phyloP scores from a whole-genome alignment of 2,888 invertebrate genomes.

The Drosophila ustulata region DNA sequence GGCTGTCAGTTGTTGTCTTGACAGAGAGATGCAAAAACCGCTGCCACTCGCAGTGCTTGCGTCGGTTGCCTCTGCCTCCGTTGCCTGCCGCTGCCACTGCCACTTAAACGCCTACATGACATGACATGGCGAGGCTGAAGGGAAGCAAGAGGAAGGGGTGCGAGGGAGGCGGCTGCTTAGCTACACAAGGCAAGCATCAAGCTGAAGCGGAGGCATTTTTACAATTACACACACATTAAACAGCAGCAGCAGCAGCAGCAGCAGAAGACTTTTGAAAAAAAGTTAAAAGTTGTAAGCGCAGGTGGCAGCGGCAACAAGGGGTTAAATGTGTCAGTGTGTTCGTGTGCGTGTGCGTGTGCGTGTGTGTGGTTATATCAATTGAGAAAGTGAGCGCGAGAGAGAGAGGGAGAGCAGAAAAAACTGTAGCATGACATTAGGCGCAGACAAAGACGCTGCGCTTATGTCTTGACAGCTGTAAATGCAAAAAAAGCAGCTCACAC shows the following conservation, averaged over 20 bases:
- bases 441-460: slow-evolving; percentile 50
- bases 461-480: slow-evolving; percentile 43
- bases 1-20: slow-evolving; percentile 57
- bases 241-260: slow-evolving; percentile 32
- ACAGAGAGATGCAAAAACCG: slow-evolving; percentile 24
- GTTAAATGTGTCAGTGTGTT: slow-evolving; percentile 29
- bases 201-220: slow-evolving; percentile 59
- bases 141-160: background rate
- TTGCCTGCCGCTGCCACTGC: slow-evolving; percentile 39
- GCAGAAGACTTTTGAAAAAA: slow-evolving; percentile 39
- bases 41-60: slow-evolving; percentile 11
- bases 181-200: slow-evolving; percentile 23
- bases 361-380: slow-evolving; percentile 40
- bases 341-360: slow-evolving; percentile 12
- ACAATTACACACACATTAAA: slow-evolving; percentile 82
- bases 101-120: slow-evolving; percentile 70
- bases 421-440: slow-evolving; percentile 60
- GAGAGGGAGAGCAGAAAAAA: slow-evolving; percentile 18
- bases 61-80: slow-evolving; percentile 9
- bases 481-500: slow-evolving; percentile 15
- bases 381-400: slow-evolving; percentile 13
- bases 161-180: slow-evolving; percentile 8
- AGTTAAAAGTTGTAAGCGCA: slow-evolving; percentile 37
- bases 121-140: slow-evolving; percentile 44
- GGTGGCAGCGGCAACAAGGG: slow-evolving; percentile 30